Percentiles rank a stretch among this genome's conserved stretches.
These are phyloP conservation scores for Characodon lateralis DNA, from an alignment of 2,797 vertebrate species.

Conservation along the genomic window DNA sequence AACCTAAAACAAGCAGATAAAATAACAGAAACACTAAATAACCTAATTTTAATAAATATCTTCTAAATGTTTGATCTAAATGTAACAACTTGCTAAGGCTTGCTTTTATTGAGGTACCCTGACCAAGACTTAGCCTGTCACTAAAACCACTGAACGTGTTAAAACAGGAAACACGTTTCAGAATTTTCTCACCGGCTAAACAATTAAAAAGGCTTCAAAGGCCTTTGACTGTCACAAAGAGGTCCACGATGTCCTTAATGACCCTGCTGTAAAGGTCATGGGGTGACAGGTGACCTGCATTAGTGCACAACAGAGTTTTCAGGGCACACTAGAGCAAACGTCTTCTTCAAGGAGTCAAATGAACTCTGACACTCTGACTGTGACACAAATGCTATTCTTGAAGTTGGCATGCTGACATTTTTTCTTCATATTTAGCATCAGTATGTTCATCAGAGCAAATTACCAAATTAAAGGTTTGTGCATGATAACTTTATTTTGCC, in stretches of 20 bases:
- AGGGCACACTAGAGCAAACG: neutral
- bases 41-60: neutral
- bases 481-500: neutral
- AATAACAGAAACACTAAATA: neutral
- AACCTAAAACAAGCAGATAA: neutral
- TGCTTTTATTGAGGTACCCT: conserved; percentile 9
- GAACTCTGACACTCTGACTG: conserved; percentile 1
- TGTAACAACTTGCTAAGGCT: neutral
- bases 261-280: conserved; percentile 51
- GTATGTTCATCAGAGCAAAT: neutral
- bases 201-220: conserved; percentile 69
- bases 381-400: neutral
- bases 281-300: conserved; percentile 49
- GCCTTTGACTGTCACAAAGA: conserved; percentile 52
- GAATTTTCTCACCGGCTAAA: conserved; percentile 60
- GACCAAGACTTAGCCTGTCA: conserved; percentile 22
- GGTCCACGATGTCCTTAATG: conserved; percentile 32
- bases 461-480: neutral
- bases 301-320: neutral
- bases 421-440: neutral
- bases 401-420: neutral
- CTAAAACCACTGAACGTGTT: conserved; percentile 54
- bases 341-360: neutral
- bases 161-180: conserved; percentile 70
- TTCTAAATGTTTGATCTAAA: neutral